A percentile compares a stretch with the other conserved stretches of the same genome.
Evolutionary conservation across 2,888 invertebrate species (phyloP).

Genomic region (Chelonus formosanus): DNA sequence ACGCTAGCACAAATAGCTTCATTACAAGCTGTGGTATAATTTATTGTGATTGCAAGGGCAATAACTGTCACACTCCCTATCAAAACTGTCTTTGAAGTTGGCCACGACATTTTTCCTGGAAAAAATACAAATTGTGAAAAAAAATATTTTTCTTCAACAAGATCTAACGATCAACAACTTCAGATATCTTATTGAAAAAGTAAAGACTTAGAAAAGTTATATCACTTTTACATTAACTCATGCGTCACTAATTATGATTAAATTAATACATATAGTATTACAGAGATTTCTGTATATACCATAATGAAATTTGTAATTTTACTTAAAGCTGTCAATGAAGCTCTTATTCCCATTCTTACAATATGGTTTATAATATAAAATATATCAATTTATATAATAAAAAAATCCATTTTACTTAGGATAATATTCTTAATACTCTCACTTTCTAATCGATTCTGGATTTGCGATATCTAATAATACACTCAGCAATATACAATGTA

Average conservation of each 20-base stretch:
- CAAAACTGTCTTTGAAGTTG: slow-evolving; percentile 36
- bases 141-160: no score
- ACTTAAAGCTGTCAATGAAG: no score
- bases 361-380: no score
- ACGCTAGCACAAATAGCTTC: slow-evolving; percentile 95
- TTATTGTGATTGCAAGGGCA: slow-evolving; percentile 42
- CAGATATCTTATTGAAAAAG: no score
- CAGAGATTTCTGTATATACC: no score
- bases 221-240: no score
- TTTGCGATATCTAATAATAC: slow-evolving; percentile 32
- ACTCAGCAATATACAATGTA: slow-evolving; percentile 17
- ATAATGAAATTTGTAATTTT: no score
- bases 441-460: slow-evolving; percentile 32
- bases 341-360: no score
- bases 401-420: slow-evolving; percentile 4
- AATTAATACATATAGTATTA: no score
- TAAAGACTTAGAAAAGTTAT: no score
- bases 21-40: slow-evolving; percentile 72
- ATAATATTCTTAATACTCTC: background rate
- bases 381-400: background rate
- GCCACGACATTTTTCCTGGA: slow-evolving; percentile 49
- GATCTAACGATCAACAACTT: no score
- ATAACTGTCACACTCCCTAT: slow-evolving; percentile 44
- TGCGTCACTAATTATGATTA: no score
- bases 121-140: background rate